Evolutionary conservation across 2,888 invertebrate genomes (phyloP).

Genomic region (Pelosia muscerda): DNA sequence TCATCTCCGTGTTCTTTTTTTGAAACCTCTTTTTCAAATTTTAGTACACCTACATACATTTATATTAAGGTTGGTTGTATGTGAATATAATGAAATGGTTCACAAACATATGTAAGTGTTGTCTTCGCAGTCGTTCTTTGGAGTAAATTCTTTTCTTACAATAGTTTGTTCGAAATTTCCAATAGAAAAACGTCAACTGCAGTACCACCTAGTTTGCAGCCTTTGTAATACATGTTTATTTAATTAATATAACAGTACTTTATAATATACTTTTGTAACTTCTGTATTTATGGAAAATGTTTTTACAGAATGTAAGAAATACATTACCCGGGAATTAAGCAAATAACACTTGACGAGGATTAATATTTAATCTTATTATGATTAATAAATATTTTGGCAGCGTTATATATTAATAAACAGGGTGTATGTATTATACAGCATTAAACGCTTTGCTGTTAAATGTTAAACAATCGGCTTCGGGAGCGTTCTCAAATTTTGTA

Average conservation of each 20-base stretch:
- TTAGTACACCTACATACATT: neutral
- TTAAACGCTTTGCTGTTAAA: no score
- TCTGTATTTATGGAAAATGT: neutral
- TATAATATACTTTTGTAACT: constrained; percentile 23
- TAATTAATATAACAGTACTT: no score
- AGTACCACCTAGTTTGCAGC: constrained; percentile 27
- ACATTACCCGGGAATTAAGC: no score
- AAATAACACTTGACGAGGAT: no score
- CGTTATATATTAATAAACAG: no score
- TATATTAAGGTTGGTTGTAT: no score
- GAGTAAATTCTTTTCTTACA: constrained; percentile 22
- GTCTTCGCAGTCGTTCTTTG: neutral
- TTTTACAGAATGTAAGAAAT: no score
- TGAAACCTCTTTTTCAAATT: neutral
- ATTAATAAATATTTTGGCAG: no score
- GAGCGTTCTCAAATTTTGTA: no score
- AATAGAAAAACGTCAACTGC: constrained; percentile 40
- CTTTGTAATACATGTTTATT: constrained; percentile 22
- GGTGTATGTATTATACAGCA: no score
- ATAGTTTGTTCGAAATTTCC: constrained; percentile 27
- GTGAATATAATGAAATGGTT: neutral
- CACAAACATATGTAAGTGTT: neutral
- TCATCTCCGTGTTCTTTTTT: neutral
- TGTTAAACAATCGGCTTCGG: no score
- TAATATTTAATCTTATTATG: no score